A percentile compares a stretch with the other conserved stretches of the same genome.
Evolutionary conservation across 2,888 invertebrate species (phyloP).

Genomic region (Melieria picta): DNA sequence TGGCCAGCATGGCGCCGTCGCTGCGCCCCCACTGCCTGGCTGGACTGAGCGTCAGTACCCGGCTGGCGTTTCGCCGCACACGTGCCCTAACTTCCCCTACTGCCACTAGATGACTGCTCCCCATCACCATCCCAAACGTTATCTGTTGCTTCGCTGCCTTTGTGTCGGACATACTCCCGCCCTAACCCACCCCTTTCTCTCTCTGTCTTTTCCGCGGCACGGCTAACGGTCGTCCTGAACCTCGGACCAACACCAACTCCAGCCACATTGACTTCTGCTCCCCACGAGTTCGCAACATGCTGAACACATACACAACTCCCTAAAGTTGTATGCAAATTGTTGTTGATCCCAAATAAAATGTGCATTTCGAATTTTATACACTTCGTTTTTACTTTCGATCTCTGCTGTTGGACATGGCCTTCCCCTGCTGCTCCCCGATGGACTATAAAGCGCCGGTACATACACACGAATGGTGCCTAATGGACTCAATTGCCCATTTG

Average conservation of each 20-base stretch:
- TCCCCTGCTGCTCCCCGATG: not conserved
- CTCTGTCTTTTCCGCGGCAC: too few relatives aligned
- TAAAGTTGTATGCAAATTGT: slow-evolving; percentile 9
- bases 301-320: not conserved
- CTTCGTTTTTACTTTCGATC: not conserved
- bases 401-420: slow-evolving; percentile 5
- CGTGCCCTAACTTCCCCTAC: slow-evolving; percentile 68
- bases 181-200: not conserved
- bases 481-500: slow-evolving; percentile 14
- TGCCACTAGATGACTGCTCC: slow-evolving; percentile 56
- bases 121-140: not conserved
- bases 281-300: slow-evolving; percentile 13
- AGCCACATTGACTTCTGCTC: slow-evolving; percentile 8
- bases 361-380: slow-evolving; percentile 22
- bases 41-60: slow-evolving; percentile 67
- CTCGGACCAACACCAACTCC: not conserved
- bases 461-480: slow-evolving; percentile 8
- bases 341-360: slow-evolving; percentile 30
- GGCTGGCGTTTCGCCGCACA: slow-evolving; percentile 66
- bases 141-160: not conserved
- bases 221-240: not conserved
- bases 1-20: slow-evolving; percentile 57
- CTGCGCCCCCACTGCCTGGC: slow-evolving; percentile 66
- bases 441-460: not conserved
- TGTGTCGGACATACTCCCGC: slow-evolving; percentile 27